Base-by-base conservation (phyloP, 2,797 vertebrate species). In the Sparidentex hasta region DNA sequence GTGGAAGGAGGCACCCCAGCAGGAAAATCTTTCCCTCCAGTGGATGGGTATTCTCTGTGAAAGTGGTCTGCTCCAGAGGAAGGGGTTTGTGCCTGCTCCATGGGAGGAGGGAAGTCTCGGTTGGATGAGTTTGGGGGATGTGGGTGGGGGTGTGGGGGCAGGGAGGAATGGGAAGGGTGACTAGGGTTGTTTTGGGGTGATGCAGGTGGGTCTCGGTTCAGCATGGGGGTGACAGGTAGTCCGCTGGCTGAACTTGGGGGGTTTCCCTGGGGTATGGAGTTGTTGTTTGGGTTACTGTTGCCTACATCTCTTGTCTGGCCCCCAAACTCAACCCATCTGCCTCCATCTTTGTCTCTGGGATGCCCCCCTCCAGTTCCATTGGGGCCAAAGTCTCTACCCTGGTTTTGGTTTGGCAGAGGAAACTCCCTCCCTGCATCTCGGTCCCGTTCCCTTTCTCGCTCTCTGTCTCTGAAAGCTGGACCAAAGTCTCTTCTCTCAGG, bases 361-460 rank as follows among this genome's bases (percentile, higher is more conserved):
- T 93, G 95, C 51, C 92, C 91, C 23, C 92, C 94, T 67, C 90
- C 88, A 43, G 89, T 76, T 77, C 88, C 93, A 65, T 92, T 92
- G 74, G 95, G 87, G 76, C 92, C 93, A 87, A 95, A 96, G 70
- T 96, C 95, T 85, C 95, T 89, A 50, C 54, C 92, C 89, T 95
- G 93, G 85, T 93, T 95, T 91, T 95, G 94, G 87, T 92, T 95
- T 81, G 90, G 87, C 66, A 93, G 76, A 74, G 94, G 87, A 82
- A 95, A 96, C 25, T 94, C 94, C 61, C 92, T 89, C 71, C 85
- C 81, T 92, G 95, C 89, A 84, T 97, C 96, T 21, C 97, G 94
- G 7, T 97, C 97, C 66, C 96, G 94, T 68, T 97, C 97, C 74
- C 96, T 95, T 38, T 98, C 97, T 33, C 97, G 90, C 23, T 97